Evolutionary conservation across 2,888 invertebrate species (phyloP), one percentile per base, ranked within the genome.

Genomic region (Tipula vernalis): DNA sequence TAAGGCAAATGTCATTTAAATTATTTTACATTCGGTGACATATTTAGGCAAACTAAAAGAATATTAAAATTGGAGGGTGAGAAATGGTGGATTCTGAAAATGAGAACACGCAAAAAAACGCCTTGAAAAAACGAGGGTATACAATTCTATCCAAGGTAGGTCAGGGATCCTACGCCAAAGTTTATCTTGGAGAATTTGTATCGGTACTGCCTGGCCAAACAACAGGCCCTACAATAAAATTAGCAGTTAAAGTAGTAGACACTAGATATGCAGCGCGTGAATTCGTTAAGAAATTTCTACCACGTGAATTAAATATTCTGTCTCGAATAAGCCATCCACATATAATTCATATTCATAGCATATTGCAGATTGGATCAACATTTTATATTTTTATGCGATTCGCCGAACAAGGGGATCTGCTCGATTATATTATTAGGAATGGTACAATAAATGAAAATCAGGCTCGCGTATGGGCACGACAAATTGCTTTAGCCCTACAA

Each of bases 121-220:
- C 28, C 28, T 91, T 95, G 87, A 91, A 92, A 86, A 91, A 93
- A 83, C 93, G 95, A 86, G 95, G 95, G 39, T 95, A 95, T 90
- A 93, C 92, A 89, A 91, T 95, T 87, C 89, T 94, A 86, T 94
- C 93, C 89, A 94, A 94, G 91, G 90, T 96, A 44, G 96, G 95
- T 83, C 95, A 96, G 91, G 96, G 96, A 71, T 95, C 95, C 2
- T 96, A 96, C 89, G 95, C 96, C 2, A 95, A 95, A 92, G 96
- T 89, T 15, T 88, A 88, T 87, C 71, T 88, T 71, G 88, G 88
- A 6, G 87, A 88, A 87, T 88, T 87, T 86, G 87, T 83, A 15
- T 2, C 87, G 5, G 28, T 28, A 28, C 4, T 15, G 5, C 2
- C 6, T 71, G 28, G 5, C 8, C 57, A 85, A 15, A 83, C 87